phyloP scores from a whole-genome alignment of 2,797 vertebrate species.

The Harpagifer antarcticus region DNA sequence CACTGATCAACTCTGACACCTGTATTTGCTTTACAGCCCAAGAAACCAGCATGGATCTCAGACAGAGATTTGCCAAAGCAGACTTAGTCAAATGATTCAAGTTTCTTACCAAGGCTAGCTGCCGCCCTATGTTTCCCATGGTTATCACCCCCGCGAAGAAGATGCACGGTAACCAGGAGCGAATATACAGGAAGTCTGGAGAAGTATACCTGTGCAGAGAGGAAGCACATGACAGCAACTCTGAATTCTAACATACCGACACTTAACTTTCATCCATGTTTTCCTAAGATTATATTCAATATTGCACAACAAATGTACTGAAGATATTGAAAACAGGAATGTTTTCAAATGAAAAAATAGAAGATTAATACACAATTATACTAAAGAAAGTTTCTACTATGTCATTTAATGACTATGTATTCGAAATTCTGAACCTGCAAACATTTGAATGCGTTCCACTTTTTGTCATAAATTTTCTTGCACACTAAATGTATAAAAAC shows the following conservation, averaged over 20 bases:
- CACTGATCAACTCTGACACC: too few relatives aligned
- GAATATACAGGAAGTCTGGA: conserved; percentile 96
- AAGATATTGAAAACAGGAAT: background rate
- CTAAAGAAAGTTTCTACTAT: too few relatives aligned
- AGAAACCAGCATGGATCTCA: background rate
- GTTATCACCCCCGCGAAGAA: conserved; percentile 98
- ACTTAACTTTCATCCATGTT: background rate
- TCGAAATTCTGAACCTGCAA: background rate
- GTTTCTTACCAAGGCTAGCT: conserved; percentile 92
- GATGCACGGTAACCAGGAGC: conserved; percentile 97
- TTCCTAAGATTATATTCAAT: background rate
- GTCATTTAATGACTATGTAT: background rate
- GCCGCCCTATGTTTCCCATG: conserved; percentile 97
- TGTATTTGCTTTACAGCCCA: background rate
- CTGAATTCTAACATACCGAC: background rate
- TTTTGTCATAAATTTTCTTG: background rate
- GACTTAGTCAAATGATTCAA: background rate
- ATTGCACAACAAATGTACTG: background rate
- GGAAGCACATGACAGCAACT: conserved; percentile 16
- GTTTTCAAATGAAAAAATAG: background rate
- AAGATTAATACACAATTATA: background rate
- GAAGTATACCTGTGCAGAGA: conserved; percentile 89
- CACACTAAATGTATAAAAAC: background rate
- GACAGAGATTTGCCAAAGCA: background rate
- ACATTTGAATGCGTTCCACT: background rate